A percentile compares a stretch with the other conserved stretches of the same genome.
phyloP scores from a whole-genome alignment of 30 jellyfish, hydroid and myxozoan species.

The Chironex yamaguchii region DNA sequence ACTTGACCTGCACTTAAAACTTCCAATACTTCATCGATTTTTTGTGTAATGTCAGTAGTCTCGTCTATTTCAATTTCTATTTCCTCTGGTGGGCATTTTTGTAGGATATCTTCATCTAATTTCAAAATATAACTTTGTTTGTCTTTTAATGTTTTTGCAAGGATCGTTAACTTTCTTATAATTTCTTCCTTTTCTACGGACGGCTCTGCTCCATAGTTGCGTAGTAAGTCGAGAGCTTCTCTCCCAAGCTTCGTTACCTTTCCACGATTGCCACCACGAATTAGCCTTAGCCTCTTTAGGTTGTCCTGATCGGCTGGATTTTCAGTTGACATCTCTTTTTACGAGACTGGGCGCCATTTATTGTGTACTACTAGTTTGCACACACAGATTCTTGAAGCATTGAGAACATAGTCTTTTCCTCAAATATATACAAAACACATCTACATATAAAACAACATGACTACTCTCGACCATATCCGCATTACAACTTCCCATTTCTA shows the following conservation, averaged over 20 bases:
- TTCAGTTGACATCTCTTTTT: too few species aligned
- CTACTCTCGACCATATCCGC: conserved; percentile 15
- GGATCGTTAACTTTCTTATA: not conserved
- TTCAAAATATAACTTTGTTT: not conserved
- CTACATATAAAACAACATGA: not conserved
- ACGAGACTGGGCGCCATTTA: conserved; percentile 21
- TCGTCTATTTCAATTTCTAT: conserved; percentile 26
- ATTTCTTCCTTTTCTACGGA: not conserved
- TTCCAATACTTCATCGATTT: conserved; percentile 19
- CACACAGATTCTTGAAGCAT: conserved; percentile 9
- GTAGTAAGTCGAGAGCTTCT: not conserved
- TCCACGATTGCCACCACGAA: conserved; percentile 34
- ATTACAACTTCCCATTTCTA: too few species aligned
- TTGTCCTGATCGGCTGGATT: too few species aligned
- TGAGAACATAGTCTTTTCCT: not conserved
- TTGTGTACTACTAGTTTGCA: conserved; percentile 15
- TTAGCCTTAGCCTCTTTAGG: conserved; percentile 20
- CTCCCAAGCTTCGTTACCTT: not conserved
- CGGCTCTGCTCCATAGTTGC: conserved; percentile 7
- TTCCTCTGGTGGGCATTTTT: conserved; percentile 20
- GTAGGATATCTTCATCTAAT: conserved; percentile 32
- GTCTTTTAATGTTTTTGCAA: conserved; percentile 11
- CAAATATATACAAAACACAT: conserved; percentile 10
- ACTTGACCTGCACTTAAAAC: too few species aligned
- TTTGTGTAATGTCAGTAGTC: conserved; percentile 8